Percentiles rank a stretch among this genome's conserved stretches.
These are phyloP conservation scores for Noctua janthina DNA, from an alignment of 2,888 invertebrate species.

Conservation along the genomic window DNA sequence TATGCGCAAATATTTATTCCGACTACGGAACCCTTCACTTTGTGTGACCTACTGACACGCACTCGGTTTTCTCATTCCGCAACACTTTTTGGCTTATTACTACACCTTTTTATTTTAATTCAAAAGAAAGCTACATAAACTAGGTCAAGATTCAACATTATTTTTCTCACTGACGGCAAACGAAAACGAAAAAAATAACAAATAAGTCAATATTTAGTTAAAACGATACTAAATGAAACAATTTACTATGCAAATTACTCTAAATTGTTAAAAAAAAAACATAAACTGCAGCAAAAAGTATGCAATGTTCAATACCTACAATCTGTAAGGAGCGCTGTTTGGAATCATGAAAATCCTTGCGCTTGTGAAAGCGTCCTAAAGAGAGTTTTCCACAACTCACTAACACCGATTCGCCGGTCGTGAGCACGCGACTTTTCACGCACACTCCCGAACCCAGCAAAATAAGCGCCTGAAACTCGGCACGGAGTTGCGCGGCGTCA, in stretches of 20 bases:
- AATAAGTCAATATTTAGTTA: not conserved
- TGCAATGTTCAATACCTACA: constrained; percentile 73
- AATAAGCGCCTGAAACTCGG: constrained; percentile 87
- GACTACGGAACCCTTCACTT: not conserved
- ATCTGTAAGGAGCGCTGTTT: constrained; percentile 75
- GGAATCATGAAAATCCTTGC: constrained; percentile 82
- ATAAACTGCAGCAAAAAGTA: constrained; percentile 28
- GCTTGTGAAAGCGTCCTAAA: constrained; percentile 86
- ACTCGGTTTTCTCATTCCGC: not conserved
- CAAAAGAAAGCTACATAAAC: not conserved
- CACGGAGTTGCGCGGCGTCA: constrained; percentile 70
- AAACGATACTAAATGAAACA: not conserved
- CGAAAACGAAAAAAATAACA: too few species aligned
- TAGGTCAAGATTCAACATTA: not conserved
- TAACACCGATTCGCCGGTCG: constrained; percentile 84
- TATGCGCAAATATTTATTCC: not conserved
- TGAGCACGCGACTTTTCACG: constrained; percentile 87
- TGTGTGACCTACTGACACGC: constrained; percentile 9
- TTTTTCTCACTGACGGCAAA: not conserved
- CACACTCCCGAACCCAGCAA: constrained; percentile 84
- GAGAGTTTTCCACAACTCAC: constrained; percentile 90
- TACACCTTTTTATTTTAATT: not conserved
- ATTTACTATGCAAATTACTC: not conserved
- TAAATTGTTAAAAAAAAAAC: constrained; percentile 8
- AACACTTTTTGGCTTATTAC: not conserved